Percentiles rank a stretch among this genome's conserved stretches.
These are phyloP conservation scores for Podarcis cretensis DNA, from an alignment of 2,113 vertebrate species.

Conservation along the genomic window DNA sequence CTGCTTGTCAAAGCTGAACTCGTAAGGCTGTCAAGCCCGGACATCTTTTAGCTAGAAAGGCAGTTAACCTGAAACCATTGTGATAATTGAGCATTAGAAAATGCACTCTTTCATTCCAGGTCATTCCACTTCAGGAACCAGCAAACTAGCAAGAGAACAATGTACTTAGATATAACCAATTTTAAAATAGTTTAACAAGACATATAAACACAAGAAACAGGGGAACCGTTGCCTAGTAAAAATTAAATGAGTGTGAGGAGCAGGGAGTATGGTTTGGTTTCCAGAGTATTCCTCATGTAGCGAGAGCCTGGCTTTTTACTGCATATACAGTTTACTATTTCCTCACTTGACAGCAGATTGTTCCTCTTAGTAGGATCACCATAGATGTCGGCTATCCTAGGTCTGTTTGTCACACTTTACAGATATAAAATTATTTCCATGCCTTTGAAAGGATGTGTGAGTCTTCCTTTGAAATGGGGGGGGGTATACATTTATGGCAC, in stretches of 20 bases:
- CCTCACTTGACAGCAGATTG: background rate
- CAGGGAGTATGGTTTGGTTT: background rate
- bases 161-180: background rate
- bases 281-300: background rate
- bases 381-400: background rate
- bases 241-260: background rate
- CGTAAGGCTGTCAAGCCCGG: background rate
- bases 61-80: background rate
- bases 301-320: background rate
- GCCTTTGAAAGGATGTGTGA: background rate
- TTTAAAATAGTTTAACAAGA: background rate
- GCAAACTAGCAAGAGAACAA: background rate
- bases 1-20: background rate
- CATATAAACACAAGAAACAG: background rate
- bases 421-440: background rate
- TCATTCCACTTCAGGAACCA: background rate
- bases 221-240: background rate
- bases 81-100: background rate
- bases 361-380: slow-evolving; percentile 26
- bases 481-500: too few relatives aligned
- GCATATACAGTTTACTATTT: slow-evolving; percentile 10
- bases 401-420: background rate
- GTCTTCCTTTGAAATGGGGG: background rate
- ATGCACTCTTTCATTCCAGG: background rate
- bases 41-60: slow-evolving; percentile 16